Conservation (phyloP, 2,113 vertebrate genomes). For the Dendrocopos noguchii region DNA sequence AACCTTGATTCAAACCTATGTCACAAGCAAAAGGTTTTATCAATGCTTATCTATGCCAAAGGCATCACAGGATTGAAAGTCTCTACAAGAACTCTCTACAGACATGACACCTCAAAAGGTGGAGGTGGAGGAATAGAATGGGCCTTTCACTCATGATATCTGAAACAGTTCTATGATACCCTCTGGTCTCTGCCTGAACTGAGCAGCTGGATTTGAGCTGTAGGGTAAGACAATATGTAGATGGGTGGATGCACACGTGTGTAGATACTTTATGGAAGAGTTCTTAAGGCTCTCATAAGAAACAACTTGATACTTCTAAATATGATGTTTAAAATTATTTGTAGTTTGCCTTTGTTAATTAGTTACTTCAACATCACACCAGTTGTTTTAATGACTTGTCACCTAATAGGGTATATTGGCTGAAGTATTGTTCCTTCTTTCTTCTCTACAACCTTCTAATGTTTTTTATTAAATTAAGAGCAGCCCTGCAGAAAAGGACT, state of each 20-base stretch:
- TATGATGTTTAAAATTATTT: not conserved
- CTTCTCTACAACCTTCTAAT: not conserved
- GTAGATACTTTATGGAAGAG: not conserved
- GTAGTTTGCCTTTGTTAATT: not conserved
- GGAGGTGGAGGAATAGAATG: not conserved
- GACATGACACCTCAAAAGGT: not conserved
- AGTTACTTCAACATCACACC: not conserved
- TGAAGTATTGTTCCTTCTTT: not conserved
- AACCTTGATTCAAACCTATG: not conserved
- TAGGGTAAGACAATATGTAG: not conserved
- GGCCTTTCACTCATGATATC: not conserved
- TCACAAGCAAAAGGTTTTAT: not conserved
- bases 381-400: not conserved
- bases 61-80: not conserved
- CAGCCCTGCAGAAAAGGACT: too few relatives aligned
- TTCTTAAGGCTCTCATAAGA: not conserved
- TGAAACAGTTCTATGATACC: not conserved
- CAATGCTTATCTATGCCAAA: not conserved
- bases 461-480: too few relatives aligned
- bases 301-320: not conserved
- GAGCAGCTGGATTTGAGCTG: not conserved
- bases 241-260: rapidly evolving
- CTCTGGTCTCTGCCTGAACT: not conserved
- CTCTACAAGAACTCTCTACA: not conserved
- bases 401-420: not conserved